Conservation (phyloP, 2,888 invertebrate genomes). For the Sesia apiformis region DNA sequence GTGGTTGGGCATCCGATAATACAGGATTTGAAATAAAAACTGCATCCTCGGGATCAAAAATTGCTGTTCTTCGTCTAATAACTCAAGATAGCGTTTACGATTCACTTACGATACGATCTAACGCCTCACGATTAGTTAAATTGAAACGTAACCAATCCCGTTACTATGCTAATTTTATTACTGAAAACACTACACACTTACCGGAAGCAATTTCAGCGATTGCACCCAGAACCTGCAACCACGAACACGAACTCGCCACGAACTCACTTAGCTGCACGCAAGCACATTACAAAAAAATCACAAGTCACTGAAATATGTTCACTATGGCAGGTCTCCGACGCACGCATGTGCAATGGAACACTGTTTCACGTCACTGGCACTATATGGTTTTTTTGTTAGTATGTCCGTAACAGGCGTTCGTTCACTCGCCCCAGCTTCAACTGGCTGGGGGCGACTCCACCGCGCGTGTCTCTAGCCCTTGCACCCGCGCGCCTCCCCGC, state of each 20-base stretch:
- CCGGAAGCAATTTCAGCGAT: slow-evolving; percentile 36
- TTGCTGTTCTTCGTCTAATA: too few species aligned
- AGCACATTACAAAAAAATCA: slow-evolving; percentile 32
- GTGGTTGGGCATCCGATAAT: too few species aligned
- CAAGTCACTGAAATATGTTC: slow-evolving; percentile 45
- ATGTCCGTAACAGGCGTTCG: slow-evolving; percentile 30
- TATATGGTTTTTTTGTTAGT: slow-evolving; percentile 10
- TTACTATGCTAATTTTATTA: slow-evolving; percentile 36
- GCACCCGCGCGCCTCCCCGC: slow-evolving; percentile 29
- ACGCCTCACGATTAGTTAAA: too few species aligned
- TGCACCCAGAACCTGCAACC: slow-evolving; percentile 26
- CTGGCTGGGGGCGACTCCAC: slow-evolving; percentile 67
- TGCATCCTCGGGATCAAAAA: too few species aligned
- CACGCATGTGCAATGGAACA: slow-evolving; percentile 39
- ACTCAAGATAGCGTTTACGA: too few species aligned
- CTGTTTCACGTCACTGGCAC: slow-evolving; percentile 59
- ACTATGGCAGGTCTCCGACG: slow-evolving; percentile 23
- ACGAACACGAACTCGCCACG: slow-evolving; percentile 27
- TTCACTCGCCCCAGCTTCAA: slow-evolving; percentile 53
- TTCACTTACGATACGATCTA: too few species aligned
- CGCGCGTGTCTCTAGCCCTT: slow-evolving; percentile 50
- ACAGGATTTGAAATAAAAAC: too few species aligned
- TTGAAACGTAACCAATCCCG: too few species aligned
- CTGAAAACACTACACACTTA: slow-evolving; percentile 39
- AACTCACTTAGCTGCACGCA: slow-evolving; percentile 31